Percentiles rank a stretch among this genome's conserved stretches.
These are phyloP conservation scores for Pogoniulus pusillus DNA, from an alignment of 2,797 vertebrate genomes.

Conservation along the genomic window DNA sequence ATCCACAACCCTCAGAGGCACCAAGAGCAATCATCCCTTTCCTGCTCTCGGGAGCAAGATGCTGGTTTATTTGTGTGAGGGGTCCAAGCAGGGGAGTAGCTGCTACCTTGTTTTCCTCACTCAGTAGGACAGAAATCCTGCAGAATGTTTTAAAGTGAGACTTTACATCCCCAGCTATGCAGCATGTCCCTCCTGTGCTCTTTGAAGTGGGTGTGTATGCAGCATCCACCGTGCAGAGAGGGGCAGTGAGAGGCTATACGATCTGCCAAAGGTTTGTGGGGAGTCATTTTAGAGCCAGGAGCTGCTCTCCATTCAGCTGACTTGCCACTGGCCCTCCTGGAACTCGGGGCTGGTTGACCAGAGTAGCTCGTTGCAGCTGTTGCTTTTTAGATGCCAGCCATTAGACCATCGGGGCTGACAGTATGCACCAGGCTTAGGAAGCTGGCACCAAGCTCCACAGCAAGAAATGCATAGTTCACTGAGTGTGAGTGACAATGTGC, in stretches of 20 bases:
- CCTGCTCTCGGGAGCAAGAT: background rate
- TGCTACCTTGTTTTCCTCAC: background rate
- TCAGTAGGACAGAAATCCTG: background rate
- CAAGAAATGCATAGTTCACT: background rate
- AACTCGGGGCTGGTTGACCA: background rate
- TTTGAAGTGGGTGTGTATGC: background rate
- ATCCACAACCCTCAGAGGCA: background rate
- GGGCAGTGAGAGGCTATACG: background rate
- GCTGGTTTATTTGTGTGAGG: background rate
- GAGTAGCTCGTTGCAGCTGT: constrained; percentile 21
- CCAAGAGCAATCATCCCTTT: background rate
- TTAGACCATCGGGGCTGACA: constrained; percentile 26
- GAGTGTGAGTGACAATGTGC: background rate
- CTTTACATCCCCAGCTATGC: background rate
- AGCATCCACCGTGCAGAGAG: background rate
- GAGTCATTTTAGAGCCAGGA: background rate
- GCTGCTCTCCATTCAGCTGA: background rate
- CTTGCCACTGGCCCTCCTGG: background rate
- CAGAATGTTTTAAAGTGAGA: background rate
- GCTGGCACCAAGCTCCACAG: background rate
- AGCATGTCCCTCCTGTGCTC: background rate
- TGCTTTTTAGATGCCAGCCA: constrained; percentile 23
- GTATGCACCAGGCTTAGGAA: background rate
- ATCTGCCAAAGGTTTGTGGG: background rate
- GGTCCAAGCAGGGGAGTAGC: background rate